phyloP scores from a whole-genome alignment of 2,797 vertebrate species.

The Kryptolebias ocellatus region DNA sequence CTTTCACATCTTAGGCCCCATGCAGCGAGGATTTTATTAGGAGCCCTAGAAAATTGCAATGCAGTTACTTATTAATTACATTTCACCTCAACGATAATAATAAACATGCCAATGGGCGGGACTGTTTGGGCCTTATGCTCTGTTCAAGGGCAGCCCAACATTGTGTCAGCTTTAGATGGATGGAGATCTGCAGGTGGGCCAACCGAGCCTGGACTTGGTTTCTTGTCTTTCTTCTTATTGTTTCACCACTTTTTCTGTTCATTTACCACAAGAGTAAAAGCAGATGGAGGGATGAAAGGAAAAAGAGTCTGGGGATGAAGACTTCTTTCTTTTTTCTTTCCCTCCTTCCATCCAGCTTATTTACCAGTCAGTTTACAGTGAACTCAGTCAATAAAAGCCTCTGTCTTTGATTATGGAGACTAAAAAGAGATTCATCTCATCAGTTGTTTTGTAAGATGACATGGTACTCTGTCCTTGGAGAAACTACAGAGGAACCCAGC shows the following conservation, averaged over 20 bases:
- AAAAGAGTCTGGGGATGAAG: background rate
- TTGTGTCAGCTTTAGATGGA: conserved; percentile 72
- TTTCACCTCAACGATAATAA: conserved; percentile 78
- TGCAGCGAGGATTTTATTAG: conserved; percentile 63
- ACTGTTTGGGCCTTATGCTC: conserved; percentile 64
- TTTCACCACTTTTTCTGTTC: conserved; percentile 13
- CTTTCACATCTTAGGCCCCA: conserved; percentile 61
- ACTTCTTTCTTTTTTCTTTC: background rate
- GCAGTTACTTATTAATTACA: conserved; percentile 78
- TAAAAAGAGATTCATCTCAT: conserved; percentile 34
- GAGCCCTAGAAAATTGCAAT: conserved; percentile 66
- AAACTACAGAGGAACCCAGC: conserved; percentile 43
- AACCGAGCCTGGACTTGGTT: conserved; percentile 28
- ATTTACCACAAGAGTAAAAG: conserved; percentile 34
- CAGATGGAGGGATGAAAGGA: conserved; percentile 15
- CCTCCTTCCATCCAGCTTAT: conserved; percentile 5
- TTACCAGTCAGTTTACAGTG: conserved; percentile 33
- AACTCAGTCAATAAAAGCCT: conserved; percentile 50
- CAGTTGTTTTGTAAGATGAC: conserved; percentile 61
- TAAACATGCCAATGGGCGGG: conserved; percentile 72
- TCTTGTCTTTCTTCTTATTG: conserved; percentile 22
- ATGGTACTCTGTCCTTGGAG: conserved; percentile 58
- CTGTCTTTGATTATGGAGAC: conserved; percentile 62
- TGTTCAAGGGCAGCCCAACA: conserved; percentile 70
- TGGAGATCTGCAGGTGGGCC: conserved; percentile 61